Evolutionary conservation across 2,888 invertebrate genomes (phyloP).

Genomic region (Drosophila borborema): DNA sequence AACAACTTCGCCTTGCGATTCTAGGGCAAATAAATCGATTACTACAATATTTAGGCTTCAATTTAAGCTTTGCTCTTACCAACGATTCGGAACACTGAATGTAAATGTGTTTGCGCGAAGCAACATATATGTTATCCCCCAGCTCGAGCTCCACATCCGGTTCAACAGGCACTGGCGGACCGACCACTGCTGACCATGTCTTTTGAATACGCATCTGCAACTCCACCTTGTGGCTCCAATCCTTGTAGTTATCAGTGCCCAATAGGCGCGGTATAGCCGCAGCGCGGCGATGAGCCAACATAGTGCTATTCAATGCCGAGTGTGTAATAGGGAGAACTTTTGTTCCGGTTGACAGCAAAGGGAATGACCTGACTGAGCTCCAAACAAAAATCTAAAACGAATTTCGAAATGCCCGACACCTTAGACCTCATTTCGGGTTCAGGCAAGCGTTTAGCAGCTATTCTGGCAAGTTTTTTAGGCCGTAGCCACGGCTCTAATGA

Average conservation of each 20-base stretch:
- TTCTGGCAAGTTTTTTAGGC: slow-evolving; percentile 65
- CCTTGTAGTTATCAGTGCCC: slow-evolving; percentile 35
- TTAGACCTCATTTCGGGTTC: slow-evolving; percentile 25
- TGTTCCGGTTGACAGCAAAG: slow-evolving; percentile 17
- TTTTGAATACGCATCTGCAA: slow-evolving; percentile 26
- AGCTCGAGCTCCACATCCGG: background rate
- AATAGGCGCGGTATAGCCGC: slow-evolving; percentile 15
- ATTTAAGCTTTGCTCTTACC: slow-evolving; percentile 15
- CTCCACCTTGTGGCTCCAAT: slow-evolving; percentile 49
- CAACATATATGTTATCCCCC: slow-evolving; percentile 19
- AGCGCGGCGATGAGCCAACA: slow-evolving; percentile 28
- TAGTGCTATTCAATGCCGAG: slow-evolving; percentile 3
- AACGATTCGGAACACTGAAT: background rate
- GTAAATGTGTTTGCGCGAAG: slow-evolving; percentile 21
- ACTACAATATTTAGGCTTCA: background rate
- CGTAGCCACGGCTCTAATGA: slow-evolving; percentile 74
- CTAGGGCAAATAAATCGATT: slow-evolving; percentile 1
- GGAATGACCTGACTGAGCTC: slow-evolving; percentile 1
- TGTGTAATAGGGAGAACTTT: background rate
- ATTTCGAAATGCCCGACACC: slow-evolving; percentile 23
- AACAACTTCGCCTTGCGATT: slow-evolving; percentile 17
- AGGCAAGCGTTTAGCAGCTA: slow-evolving; percentile 51
- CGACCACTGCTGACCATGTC: slow-evolving; percentile 29
- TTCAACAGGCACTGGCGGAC: slow-evolving; percentile 26
- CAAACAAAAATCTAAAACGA: background rate